These are phyloP conservation scores for Pungitius pungitius DNA, from an alignment of 2,113 vertebrate species.

Conservation along the genomic window DNA sequence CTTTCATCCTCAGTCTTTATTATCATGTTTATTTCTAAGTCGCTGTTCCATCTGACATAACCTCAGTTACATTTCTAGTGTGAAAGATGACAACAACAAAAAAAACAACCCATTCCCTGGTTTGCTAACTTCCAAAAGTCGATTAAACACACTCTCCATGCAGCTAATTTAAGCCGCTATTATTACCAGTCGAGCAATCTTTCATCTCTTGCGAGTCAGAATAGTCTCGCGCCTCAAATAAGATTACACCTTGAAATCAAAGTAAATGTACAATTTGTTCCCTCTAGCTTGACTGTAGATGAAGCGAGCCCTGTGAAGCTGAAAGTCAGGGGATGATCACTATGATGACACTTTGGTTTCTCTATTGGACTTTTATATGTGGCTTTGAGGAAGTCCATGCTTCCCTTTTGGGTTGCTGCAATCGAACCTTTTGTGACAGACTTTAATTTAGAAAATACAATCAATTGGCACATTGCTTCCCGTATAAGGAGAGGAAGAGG, in stretches of 20 bases:
- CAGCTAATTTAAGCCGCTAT: not conserved
- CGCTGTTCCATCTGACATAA: not conserved
- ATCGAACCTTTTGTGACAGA: not conserved
- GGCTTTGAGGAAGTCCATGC: slow-evolving; percentile 57
- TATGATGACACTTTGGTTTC: slow-evolving; percentile 37
- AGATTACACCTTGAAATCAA: slow-evolving; percentile 6
- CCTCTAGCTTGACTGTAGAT: slow-evolving; percentile 11
- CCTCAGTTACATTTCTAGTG: slow-evolving; percentile 2
- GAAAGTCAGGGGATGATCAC: not conserved
- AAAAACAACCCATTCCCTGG: not conserved
- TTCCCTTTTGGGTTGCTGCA: slow-evolving; percentile 41
- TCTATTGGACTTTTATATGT: not conserved
- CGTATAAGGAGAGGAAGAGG: slow-evolving; percentile 9
- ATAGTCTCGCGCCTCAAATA: not conserved
- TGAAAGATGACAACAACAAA: not conserved
- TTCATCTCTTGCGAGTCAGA: not conserved
- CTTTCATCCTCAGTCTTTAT: not conserved
- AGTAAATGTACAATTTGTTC: slow-evolving; percentile 1
- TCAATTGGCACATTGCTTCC: slow-evolving; percentile 30
- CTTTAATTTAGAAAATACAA: not conserved
- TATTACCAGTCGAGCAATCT: not conserved
- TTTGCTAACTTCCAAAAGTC: not conserved
- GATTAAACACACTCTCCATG: not conserved
- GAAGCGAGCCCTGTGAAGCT: not conserved
- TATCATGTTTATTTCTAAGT: slow-evolving; percentile 1